Percentiles rank a stretch among this genome's conserved stretches.
phyloP scores from a whole-genome alignment of 92 coral and sea anemone species.

The Paragorgia papillata region DNA sequence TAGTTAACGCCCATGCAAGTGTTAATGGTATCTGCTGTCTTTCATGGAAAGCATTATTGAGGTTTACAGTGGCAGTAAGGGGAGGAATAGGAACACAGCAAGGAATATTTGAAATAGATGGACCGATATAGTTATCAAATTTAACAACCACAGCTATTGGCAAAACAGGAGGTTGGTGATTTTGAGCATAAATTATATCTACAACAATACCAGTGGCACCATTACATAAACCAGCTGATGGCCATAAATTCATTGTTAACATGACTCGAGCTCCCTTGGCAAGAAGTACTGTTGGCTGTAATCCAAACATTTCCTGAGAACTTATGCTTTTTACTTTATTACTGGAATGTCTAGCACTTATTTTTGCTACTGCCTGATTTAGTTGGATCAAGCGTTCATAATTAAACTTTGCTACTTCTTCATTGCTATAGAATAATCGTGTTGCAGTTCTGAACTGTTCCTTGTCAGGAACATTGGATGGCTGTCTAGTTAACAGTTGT shows the following conservation, averaged over 20 bases:
- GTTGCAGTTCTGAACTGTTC: not conserved
- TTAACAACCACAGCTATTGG: slow-evolving; percentile 18
- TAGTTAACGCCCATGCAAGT: slow-evolving; percentile 68
- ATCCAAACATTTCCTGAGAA: not conserved
- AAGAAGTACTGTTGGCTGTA: not conserved
- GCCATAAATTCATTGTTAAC: slow-evolving; percentile 6
- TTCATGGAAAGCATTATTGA: slow-evolving; percentile 8
- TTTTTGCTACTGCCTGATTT: not conserved
- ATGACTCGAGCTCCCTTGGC: slow-evolving; percentile 14
- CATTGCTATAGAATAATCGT: slow-evolving; percentile 1
- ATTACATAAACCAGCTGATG: slow-evolving; percentile 19
- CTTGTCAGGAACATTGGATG: not conserved
- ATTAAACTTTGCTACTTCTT: slow-evolving; percentile 26
- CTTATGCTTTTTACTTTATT: not conserved
- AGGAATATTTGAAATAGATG: slow-evolving; percentile 27
- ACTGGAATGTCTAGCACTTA: not conserved
- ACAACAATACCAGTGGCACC: slow-evolving; percentile 13
- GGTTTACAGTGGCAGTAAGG: slow-evolving; percentile 50
- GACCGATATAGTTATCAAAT: slow-evolving; percentile 34
- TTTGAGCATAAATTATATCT: slow-evolving; percentile 20
- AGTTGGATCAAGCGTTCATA: slow-evolving; percentile 6
- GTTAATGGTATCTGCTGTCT: slow-evolving; percentile 59
- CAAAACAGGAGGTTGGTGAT: slow-evolving; percentile 39
- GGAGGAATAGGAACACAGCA: slow-evolving; percentile 58
- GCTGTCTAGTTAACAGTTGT: slow-evolving; percentile 12